Conservation (phyloP, 2,797 vertebrate genomes). For the Characodon lateralis region DNA sequence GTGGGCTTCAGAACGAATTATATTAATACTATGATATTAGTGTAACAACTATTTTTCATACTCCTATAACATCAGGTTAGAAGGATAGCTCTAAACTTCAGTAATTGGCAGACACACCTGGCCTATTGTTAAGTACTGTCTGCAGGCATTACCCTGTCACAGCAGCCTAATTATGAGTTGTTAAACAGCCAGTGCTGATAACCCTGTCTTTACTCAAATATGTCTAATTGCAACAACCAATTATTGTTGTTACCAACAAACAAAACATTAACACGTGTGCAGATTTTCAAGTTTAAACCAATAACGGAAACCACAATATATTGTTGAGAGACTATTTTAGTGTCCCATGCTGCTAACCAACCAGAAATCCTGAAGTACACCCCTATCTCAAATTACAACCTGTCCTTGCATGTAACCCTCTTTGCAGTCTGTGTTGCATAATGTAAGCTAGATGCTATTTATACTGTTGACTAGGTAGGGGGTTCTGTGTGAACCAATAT, state of each 20-base stretch:
- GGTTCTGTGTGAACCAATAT: not conserved
- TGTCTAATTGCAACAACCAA: not conserved
- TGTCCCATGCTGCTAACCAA: not conserved
- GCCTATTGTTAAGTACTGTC: not conserved
- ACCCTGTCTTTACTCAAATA: not conserved
- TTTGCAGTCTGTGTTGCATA: not conserved
- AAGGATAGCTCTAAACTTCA: not conserved
- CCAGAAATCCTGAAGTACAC: conserved; percentile 3
- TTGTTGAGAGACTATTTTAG: not conserved
- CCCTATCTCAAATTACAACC: conserved; percentile 48
- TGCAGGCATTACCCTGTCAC: not conserved
- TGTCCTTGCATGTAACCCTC: conserved; percentile 8
- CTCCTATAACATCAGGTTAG: not conserved
- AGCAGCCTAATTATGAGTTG: not conserved
- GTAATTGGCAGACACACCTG: not conserved
- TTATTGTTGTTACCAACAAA: not conserved
- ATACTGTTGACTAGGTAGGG: not conserved
- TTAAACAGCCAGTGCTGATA: not conserved
- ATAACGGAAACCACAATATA: not conserved
- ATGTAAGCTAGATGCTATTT: not conserved
- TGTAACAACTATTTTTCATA: not conserved
- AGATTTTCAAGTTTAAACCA: too few species aligned
- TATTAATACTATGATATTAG: not conserved
- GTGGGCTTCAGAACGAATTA: not conserved
- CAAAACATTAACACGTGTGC: not conserved